phyloP scores from a whole-genome alignment of 2,797 vertebrate species.

The Aphelocoma californica region DNA sequence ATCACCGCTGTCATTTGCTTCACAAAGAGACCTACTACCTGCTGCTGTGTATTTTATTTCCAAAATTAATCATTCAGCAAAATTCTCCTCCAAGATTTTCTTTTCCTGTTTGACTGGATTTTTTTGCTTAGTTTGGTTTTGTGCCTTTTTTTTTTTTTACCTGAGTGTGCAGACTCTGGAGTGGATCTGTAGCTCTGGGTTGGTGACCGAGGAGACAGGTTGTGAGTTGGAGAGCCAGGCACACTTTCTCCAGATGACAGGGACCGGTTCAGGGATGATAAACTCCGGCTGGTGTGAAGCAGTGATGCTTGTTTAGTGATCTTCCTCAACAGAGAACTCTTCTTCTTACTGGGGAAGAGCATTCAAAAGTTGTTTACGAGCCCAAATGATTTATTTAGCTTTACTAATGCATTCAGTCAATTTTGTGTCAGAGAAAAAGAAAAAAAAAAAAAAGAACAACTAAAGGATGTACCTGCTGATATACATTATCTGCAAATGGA shows the following conservation, averaged over 20 bases:
- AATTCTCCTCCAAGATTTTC: not conserved
- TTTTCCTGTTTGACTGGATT: not conserved
- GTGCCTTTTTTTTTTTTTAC: conserved; percentile 59
- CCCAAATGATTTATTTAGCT: not conserved
- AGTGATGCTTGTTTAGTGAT: conserved; percentile 93
- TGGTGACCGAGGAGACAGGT: conserved; percentile 91
- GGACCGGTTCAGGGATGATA: conserved; percentile 94
- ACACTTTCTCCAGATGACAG: conserved; percentile 95
- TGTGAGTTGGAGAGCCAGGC: conserved; percentile 93
- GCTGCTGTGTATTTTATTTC: not conserved
- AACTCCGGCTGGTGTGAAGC: conserved; percentile 93
- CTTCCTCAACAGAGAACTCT: conserved; percentile 90
- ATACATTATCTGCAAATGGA: not conserved
- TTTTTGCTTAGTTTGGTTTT: not conserved
- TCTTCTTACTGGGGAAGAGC: conserved; percentile 83
- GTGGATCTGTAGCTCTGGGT: conserved; percentile 90
- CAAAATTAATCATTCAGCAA: not conserved
- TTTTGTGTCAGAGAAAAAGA: not conserved
- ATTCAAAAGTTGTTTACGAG: not conserved
- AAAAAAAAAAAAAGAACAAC: not conserved
- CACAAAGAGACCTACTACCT: not conserved
- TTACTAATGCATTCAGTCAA: not conserved
- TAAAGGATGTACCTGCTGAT: not conserved
- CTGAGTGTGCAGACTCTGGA: conserved; percentile 88
- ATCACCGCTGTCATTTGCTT: not conserved